Evolutionary conservation across 2,797 vertebrate species (phyloP).

Genomic region (Poecilia wingei): DNA sequence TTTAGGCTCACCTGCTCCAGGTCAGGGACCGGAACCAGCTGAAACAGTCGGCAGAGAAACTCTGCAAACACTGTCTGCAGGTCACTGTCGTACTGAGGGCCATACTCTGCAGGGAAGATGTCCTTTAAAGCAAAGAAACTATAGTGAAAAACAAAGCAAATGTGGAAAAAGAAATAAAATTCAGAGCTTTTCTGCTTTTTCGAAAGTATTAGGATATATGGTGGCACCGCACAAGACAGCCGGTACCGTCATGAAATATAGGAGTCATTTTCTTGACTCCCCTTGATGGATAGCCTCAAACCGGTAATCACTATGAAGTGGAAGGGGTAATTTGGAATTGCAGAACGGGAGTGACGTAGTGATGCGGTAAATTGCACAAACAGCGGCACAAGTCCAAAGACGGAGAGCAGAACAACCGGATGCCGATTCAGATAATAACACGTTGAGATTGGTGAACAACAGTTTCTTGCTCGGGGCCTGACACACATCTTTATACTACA

Average conservation of each 20-base stretch:
- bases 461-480: not conserved
- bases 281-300: not conserved
- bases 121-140: constrained; percentile 67
- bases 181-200: not conserved
- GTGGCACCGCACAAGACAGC: not conserved
- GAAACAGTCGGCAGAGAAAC: constrained; percentile 81
- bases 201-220: not conserved
- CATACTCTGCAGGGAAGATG: constrained; percentile 80
- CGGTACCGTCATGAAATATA: not conserved
- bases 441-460: not conserved
- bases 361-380: not conserved
- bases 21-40: constrained; percentile 79
- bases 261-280: not conserved
- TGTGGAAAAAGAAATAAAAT: not conserved
- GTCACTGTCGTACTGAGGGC: constrained; percentile 78
- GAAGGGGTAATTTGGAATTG: not conserved
- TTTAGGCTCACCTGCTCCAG: constrained; percentile 78
- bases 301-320: not conserved
- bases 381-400: not conserved
- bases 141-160: not conserved
- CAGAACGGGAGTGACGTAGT: not conserved
- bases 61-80: constrained; percentile 84
- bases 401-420: not conserved
- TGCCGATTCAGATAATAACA: not conserved
- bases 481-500: not conserved